Evolutionary conservation across 2,888 invertebrate species (phyloP), one percentile per base, ranked within the genome.

Genomic region (Syritta pipiens): DNA sequence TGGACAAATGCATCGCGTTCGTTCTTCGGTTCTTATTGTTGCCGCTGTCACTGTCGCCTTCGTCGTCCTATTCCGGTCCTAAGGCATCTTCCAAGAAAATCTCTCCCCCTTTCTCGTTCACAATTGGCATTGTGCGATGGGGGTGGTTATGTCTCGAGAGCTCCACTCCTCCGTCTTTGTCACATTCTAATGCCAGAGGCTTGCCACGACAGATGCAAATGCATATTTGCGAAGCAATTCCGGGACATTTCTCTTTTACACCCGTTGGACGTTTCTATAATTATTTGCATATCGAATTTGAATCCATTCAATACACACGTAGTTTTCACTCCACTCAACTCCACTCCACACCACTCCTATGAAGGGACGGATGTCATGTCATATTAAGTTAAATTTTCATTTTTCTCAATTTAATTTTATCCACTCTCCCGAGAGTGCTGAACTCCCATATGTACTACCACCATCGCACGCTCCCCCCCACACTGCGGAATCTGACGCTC

Each of bases 341-440:
- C 26, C 24, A 14, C 7, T 14, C 17, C 14, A 17, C 37, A 26
- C 17, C n/a, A 48, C 55, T 55, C n/a, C n/a, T n/a, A n/a, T n/a
- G 19, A 53, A 71, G 59, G 46, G 59, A 76, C 63, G 60, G 60
- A 68, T 63, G 57, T 12, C 48, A 53, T 49, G 67, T 77, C 71
- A 63, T 67, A 74, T 79, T 62, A 57, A 74, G 62, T 74, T 74
- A 35, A 60, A 57, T 79, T 57, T 62, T 79, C 72, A 67, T 74
- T 57, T 74, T 79, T 68, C 67, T 72, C 57, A 68, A 74, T 79
- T 79, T 68, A 74, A 79, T 79, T 74, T 68, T 68, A 79, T 62
- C 53, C 32, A 24, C 60, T 22, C 32, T 65, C 71, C 46, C 53
- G 10, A 24, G 62, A 63, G 57, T 62, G 20, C 35, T 40, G 37